Percentiles rank a stretch among this genome's conserved stretches.
Conservation (phyloP, 1,140 invertebrate species). For the Triops longicaudatus region DNA sequence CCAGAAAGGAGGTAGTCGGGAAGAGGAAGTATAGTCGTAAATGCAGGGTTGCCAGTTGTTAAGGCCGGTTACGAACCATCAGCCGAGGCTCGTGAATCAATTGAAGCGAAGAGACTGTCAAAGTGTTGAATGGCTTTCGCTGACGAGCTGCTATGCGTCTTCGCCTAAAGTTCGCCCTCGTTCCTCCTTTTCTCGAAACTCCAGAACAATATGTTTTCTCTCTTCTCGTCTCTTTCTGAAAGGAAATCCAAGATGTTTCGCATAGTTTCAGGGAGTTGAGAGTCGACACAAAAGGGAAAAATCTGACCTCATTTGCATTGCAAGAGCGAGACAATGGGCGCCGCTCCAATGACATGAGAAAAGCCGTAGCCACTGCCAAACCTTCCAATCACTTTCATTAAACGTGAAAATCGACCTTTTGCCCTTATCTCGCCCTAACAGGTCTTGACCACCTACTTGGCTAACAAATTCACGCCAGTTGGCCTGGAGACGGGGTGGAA, state of each 20-base stretch:
- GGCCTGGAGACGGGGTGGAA: too few relatives aligned
- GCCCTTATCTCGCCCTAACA: neutral
- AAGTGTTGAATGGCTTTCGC: slow-evolving; percentile 5
- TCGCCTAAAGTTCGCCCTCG: neutral
- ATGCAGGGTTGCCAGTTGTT: neutral
- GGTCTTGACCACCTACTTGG: neutral
- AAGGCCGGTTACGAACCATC: neutral
- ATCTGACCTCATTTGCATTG: neutral
- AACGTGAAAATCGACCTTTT: neutral
- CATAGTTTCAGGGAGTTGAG: neutral
- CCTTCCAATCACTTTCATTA: neutral
- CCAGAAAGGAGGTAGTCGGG: too few relatives aligned
- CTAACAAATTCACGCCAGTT: too few relatives aligned
- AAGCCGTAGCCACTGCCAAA: neutral
- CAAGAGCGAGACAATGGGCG: too few relatives aligned
- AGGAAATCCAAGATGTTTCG: neutral
- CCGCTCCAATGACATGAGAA: neutral
- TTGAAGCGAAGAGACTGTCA: neutral
- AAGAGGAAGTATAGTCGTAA: too few relatives aligned
- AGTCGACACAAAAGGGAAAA: neutral
- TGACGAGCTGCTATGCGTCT: neutral
- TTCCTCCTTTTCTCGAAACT: neutral
- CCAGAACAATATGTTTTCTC: too few relatives aligned
- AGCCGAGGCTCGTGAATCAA: slow-evolving; percentile 1
- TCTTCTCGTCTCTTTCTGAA: too few relatives aligned